Percentiles rank a stretch among this genome's conserved stretches.
These are phyloP conservation scores for Spatulosminthurus flaviceps DNA, from an alignment of 2,888 invertebrate genomes.

Conservation along the genomic window DNA sequence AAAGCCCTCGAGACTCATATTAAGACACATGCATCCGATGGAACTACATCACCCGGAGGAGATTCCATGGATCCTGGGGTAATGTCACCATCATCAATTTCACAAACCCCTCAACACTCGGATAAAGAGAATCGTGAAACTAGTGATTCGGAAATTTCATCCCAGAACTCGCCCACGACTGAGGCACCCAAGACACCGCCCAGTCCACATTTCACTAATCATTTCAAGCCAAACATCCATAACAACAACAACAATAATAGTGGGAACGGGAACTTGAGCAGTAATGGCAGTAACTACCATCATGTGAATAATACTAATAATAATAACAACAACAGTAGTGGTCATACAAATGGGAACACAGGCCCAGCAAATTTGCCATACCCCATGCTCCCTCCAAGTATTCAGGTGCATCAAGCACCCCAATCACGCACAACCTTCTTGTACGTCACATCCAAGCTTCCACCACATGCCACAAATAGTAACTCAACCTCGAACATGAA, in stretches of 20 bases:
- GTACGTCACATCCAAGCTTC: constrained; percentile 63
- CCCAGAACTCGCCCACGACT: constrained; percentile 65
- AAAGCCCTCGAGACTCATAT: constrained; percentile 92
- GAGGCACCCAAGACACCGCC: constrained; percentile 58
- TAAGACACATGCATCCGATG: constrained; percentile 75
- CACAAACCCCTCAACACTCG: constrained; percentile 60
- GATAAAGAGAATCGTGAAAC: constrained; percentile 69
- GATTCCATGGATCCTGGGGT: constrained; percentile 51
- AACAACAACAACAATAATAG: constrained; percentile 43
- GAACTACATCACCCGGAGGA: constrained; percentile 59
- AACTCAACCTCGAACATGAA: constrained; percentile 12
- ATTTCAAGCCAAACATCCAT: constrained; percentile 49
- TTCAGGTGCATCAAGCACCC: constrained; percentile 63
- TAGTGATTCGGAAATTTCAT: constrained; percentile 65
- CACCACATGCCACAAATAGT: constrained; percentile 44
- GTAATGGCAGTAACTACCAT: constrained; percentile 35
- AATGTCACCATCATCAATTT: constrained; percentile 57
- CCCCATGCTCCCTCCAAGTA: constrained; percentile 63
- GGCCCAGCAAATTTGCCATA: constrained; percentile 57
- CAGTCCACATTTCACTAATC: constrained; percentile 52
- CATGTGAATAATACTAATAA: no score
- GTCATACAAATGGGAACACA: constrained; percentile 32
- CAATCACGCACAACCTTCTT: constrained; percentile 63
- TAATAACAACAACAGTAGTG: constrained; percentile 34
- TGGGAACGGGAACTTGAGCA: constrained; percentile 14